A percentile compares a stretch with the other conserved stretches of the same genome.
These are phyloP conservation scores for Grapholita molesta DNA, from an alignment of 1,140 invertebrate species.

Conservation along the genomic window DNA sequence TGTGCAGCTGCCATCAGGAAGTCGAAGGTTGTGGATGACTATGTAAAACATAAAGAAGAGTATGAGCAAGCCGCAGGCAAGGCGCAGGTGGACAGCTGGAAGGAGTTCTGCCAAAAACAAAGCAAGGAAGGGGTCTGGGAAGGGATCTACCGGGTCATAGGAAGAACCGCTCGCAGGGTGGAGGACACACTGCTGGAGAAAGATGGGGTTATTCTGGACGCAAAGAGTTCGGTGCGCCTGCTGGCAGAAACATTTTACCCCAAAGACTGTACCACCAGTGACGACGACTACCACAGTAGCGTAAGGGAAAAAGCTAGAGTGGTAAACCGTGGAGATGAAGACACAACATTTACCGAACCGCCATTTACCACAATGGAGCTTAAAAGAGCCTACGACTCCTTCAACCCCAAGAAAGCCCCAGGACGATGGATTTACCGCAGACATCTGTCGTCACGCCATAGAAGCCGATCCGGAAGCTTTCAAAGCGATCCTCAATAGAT, in stretches of 20 bases:
- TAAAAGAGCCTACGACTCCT: too few relatives aligned
- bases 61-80: not conserved
- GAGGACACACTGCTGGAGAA: not conserved
- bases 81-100: too few relatives aligned
- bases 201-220: not conserved
- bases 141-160: not conserved
- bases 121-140: slow-evolving; percentile 17
- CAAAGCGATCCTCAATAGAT: too few relatives aligned
- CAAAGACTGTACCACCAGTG: not conserved
- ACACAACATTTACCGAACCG: too few relatives aligned
- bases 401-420: slow-evolving; percentile 17
- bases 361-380: too few relatives aligned
- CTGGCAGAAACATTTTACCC: not conserved
- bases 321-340: too few relatives aligned
- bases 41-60: not conserved
- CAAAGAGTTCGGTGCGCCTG: too few relatives aligned
- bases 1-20: not conserved
- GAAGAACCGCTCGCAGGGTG: not conserved
- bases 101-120: slow-evolving; percentile 12
- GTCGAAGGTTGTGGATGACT: too few relatives aligned
- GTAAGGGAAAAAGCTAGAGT: not conserved
- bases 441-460: not conserved
- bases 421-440: slow-evolving; percentile 14
- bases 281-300: not conserved
- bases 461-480: too few relatives aligned